Base-by-base conservation (phyloP, 1,140 invertebrate genomes). In the Procambarus virginalis region DNA sequence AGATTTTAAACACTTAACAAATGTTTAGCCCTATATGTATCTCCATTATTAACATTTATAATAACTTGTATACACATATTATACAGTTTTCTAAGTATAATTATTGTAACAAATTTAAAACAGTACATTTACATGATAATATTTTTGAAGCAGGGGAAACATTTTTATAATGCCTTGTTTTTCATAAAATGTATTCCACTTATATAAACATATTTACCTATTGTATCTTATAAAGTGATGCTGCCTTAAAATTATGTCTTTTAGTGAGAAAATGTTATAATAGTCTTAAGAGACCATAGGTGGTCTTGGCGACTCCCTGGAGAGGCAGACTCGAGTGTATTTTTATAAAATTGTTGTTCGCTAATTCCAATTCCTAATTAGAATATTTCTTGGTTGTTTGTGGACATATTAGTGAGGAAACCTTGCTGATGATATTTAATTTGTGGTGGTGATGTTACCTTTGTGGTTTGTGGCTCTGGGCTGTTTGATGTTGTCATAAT, bases 101-200 rank as follows among this genome's bases (percentile, higher is more conserved):
- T 55, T 22, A 70, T 22, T 58, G 64, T 6, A n/a, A 83, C 55
- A 83, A 58, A 83, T 83, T 45, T 83, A 83, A 45, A 64, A 45
- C 14, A 14, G n/a, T 68, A 83, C 55, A 68, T 83, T 58, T 83
- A 70, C 55, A 68, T 83, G 68, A 68, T 68, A 64, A 64, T 64
- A 64, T 64, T 64, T 64, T 20, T 64, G 60, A 20, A 64, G 60
- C 60, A 64, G 17, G 17, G 17, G 4, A 64, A 20, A 20, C 17
- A 20, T 17, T 64, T 5, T 20, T 64, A 20, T 5, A 14, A 17
- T 64, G 60, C 4, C 34, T 34, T 34, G 34, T 20, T 64, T 20
- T n/a, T 64, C 10, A 20, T 17, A 64, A 17, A 4, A 64, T 34
- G 20, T 64, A 64, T 64, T 1, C 20, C 12, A 12, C 20, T 17